Conservation (phyloP, 2,797 vertebrate genomes). For the Coccyzus lansbergi region DNA sequence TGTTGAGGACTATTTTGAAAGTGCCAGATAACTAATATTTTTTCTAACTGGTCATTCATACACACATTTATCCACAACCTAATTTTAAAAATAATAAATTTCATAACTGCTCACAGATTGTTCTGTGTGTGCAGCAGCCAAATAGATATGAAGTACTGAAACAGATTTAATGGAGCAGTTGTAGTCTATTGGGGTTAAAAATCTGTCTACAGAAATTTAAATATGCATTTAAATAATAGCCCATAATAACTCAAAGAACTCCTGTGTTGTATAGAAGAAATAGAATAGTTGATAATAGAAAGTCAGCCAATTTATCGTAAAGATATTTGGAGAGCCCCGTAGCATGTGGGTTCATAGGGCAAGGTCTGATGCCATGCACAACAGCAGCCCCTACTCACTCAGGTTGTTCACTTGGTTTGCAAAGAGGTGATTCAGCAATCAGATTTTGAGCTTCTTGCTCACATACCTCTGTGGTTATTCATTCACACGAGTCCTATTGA, state of each 20-base stretch:
- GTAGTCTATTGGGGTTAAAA: constrained; percentile 57
- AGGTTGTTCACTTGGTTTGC: neutral
- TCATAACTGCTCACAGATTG: constrained; percentile 16
- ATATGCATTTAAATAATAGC: constrained; percentile 62
- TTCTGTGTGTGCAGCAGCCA: constrained; percentile 28
- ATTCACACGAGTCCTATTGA: constrained; percentile 25
- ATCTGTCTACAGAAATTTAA: constrained; percentile 58
- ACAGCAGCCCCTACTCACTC: neutral
- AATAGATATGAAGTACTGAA: constrained; percentile 42
- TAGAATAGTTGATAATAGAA: neutral
- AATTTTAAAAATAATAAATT: constrained; percentile 48
- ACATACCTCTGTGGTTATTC: constrained; percentile 38
- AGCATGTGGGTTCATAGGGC: neutral
- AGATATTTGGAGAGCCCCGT: neutral
- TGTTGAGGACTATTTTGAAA: constrained; percentile 17
- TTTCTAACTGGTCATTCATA: constrained; percentile 13
- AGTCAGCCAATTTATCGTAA: neutral
- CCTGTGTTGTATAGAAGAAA: neutral
- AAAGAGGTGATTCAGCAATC: neutral
- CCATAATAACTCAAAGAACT: constrained; percentile 54
- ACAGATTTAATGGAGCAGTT: constrained; percentile 49
- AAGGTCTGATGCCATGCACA: neutral
- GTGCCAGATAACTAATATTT: neutral
- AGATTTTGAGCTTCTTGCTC: neutral
- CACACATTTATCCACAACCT: neutral